phyloP scores from a whole-genome alignment of 53 echinoderm and acorn worm genomes.

The Echinometra lucunter region DNA sequence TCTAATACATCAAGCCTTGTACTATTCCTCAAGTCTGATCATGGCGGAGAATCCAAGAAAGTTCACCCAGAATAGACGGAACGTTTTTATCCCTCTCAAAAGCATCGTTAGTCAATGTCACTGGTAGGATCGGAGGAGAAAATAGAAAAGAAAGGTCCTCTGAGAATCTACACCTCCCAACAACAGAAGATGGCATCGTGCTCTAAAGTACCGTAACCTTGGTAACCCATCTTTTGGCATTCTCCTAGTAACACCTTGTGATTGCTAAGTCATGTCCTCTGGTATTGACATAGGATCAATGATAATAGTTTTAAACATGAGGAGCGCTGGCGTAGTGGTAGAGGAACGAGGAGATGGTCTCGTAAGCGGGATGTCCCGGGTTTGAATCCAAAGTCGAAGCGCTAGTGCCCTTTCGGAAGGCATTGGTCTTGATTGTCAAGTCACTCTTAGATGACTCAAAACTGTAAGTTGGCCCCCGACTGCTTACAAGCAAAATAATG shows the following conservation, averaged over 20 bases:
- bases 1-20: neutral
- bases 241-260: neutral
- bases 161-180: neutral
- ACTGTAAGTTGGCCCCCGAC: too few species aligned
- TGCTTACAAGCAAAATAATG: too few species aligned
- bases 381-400: too few species aligned
- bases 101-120: conserved; percentile 24
- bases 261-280: neutral
- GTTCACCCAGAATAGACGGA: neutral
- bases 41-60: neutral
- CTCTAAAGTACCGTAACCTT: neutral
- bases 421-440: too few species aligned
- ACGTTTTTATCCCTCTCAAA: neutral
- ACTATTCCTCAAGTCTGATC: conserved; percentile 7
- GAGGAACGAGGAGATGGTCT: too few species aligned
- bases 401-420: too few species aligned
- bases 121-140: neutral
- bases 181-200: neutral
- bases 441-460: too few species aligned
- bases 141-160: neutral
- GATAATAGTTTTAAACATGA: neutral
- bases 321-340: too few species aligned
- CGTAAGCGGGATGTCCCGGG: too few species aligned
- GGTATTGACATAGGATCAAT: neutral
- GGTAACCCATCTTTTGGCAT: neutral